Evolutionary conservation across 2,888 invertebrate species (phyloP), one percentile per base, ranked within the genome.

Genomic region (Tetragnatha montana): DNA sequence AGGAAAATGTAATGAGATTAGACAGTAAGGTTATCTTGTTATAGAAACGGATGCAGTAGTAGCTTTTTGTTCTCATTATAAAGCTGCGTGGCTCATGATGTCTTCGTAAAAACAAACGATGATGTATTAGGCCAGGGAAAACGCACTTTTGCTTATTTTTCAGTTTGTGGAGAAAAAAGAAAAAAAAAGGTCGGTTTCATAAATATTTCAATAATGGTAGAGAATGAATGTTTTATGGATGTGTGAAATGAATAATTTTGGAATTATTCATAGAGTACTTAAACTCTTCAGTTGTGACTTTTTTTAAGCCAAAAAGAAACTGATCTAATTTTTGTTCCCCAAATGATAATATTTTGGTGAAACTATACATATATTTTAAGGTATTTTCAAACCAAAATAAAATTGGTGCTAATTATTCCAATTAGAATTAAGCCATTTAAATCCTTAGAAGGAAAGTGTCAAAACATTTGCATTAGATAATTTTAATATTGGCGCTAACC

Each of bases 1-100:
- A 81, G 49, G 19, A 35, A 7, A n/a, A 19, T 21, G 47, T 70
- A 81, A 81, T 81, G 70, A 81, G 81, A 81, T 81, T 81, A 81
- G 10, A 81, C 70, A 50, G 81, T 70, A 70, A 71, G 81, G 19
- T 81, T 71, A 81, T 70, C 81, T 81, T 81, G 70, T 81, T 47
- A 70, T 70, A 81, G 69, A 81, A 81, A 81, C 70, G 81, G 81
- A 49, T 70, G 8, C 35, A n/a, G 47, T 68, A 35, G 47, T 68
- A 17, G 60, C 14, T 60, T 60, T 60, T 60, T 60, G 60, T 60
- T 60, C 60, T 60, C 60, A 35, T 60, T 60, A 60, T 17, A 60
- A 60, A 17, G 17, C 60, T 10, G 60, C 60, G 10, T 60, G 17
- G 6, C 17, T 60, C 60, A 8, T 60, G 14, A 12, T 60, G 60